A percentile compares a stretch with the other conserved stretches of the same genome.
phyloP scores from a whole-genome alignment of 2,888 invertebrate species.

The Temnothorax ravouxi region DNA sequence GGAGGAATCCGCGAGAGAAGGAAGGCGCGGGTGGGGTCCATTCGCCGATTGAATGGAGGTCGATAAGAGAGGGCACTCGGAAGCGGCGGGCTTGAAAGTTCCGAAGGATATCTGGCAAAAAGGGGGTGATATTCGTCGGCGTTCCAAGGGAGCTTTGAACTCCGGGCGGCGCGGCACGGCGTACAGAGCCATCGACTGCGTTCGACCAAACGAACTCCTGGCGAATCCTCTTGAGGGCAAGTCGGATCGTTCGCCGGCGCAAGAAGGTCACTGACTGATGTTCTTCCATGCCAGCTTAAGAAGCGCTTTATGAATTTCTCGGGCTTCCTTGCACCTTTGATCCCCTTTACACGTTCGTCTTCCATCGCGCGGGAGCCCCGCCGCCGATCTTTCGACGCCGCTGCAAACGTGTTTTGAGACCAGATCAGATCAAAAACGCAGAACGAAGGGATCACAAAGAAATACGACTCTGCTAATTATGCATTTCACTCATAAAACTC shows the following conservation, averaged over 20 bases:
- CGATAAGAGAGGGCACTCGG: conserved; percentile 72
- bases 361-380: neutral
- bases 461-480: conserved; percentile 18
- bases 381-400: neutral
- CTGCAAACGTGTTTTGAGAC: conserved; percentile 43
- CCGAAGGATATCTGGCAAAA: conserved; percentile 59
- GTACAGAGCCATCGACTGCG: conserved; percentile 50
- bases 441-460: conserved; percentile 47
- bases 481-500: conserved; percentile 10
- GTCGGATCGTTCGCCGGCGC: conserved; percentile 62
- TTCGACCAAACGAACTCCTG: conserved; percentile 63
- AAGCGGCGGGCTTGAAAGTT: conserved; percentile 62
- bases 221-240: conserved; percentile 73
- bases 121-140: conserved; percentile 68
- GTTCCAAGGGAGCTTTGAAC: conserved; percentile 69
- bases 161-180: neutral
- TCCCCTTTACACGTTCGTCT: conserved; percentile 66
- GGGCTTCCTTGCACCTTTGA: conserved; percentile 65
- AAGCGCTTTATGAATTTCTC: conserved; percentile 77
- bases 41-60: conserved; percentile 65
- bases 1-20: conserved; percentile 35
- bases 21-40: conserved; percentile 38
- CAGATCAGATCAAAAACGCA: conserved; percentile 28
- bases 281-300: conserved; percentile 69
- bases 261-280: conserved; percentile 74